A percentile compares a stretch with the other conserved stretches of the same genome.
These are phyloP conservation scores for Margarornis squamiger DNA, from an alignment of 2,797 vertebrate genomes.

Conservation along the genomic window DNA sequence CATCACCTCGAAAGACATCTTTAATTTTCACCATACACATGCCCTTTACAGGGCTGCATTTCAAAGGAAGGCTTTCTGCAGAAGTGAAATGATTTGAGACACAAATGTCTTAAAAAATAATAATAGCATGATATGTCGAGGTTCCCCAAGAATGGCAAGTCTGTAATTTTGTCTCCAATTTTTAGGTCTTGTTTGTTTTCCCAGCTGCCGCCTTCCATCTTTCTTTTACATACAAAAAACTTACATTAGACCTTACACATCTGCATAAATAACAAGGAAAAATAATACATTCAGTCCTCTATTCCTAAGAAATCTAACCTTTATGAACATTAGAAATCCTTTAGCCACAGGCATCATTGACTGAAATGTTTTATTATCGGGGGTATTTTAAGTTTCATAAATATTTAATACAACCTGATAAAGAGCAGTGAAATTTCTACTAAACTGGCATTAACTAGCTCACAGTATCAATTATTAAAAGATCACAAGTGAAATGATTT, in stretches of 20 bases:
- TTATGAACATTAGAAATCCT: neutral
- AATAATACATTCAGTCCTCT: neutral
- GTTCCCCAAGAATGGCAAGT: neutral
- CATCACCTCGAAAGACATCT: neutral
- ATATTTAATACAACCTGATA: neutral
- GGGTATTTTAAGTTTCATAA: neutral
- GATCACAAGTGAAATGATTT: neutral
- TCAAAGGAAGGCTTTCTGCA: neutral
- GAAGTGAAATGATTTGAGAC: neutral
- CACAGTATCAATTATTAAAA: neutral
- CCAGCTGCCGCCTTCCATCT: accelerated
- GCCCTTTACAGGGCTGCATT: neutral
- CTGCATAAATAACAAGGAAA: neutral
- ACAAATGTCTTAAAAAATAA: neutral
- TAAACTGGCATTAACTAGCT: neutral
- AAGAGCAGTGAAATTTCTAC: neutral
- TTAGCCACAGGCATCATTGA: neutral
- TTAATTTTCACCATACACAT: neutral
- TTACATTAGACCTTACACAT: neutral
- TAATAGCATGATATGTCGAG: accelerated
- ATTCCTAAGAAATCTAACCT: neutral
- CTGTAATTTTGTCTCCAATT: neutral
- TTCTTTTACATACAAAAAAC: neutral
- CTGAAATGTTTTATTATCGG: neutral
- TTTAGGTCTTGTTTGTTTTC: neutral